phyloP scores from a whole-genome alignment of 1,140 invertebrate genomes.

The Ips typographus region DNA sequence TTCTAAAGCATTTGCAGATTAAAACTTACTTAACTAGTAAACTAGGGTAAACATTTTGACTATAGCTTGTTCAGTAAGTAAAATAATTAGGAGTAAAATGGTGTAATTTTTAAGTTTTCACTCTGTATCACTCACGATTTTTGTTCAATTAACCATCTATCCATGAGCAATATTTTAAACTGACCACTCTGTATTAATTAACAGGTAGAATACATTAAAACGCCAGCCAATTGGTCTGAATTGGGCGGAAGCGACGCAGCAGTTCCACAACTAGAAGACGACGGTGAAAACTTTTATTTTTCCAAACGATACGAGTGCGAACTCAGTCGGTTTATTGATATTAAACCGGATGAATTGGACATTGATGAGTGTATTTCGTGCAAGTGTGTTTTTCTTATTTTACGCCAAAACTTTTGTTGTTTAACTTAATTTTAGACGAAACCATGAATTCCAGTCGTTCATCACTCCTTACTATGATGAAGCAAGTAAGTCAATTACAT shows the following conservation, averaged over 20 bases:
- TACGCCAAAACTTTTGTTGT: too few species aligned
- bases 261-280: conserved; percentile 47
- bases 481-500: conserved; percentile 38
- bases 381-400: conserved; percentile 23
- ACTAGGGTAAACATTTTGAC: too few species aligned
- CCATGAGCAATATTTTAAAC: too few species aligned
- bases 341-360: conserved; percentile 54
- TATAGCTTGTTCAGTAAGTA: too few species aligned
- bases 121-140: too few species aligned
- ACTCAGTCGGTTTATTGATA: conserved; percentile 71
- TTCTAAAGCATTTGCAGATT: too few species aligned
- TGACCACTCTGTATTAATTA: too few species aligned
- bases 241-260: conserved; percentile 28
- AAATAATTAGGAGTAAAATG: too few species aligned
- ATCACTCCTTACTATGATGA: conserved; percentile 46
- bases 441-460: conserved; percentile 29
- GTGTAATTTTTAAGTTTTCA: too few species aligned
- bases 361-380: conserved; percentile 46
- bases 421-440: conserved; percentile 32
- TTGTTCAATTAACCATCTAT: too few species aligned
- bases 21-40: too few species aligned
- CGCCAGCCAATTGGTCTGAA: conserved; percentile 40
- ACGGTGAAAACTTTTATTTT: conserved; percentile 66
- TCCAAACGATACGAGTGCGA: conserved; percentile 67
- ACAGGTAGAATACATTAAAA: conserved; percentile 39